Evolutionary conservation across 1,140 invertebrate species (phyloP), one percentile per base, ranked within the genome.

Genomic region (Drosophila busckii): DNA sequence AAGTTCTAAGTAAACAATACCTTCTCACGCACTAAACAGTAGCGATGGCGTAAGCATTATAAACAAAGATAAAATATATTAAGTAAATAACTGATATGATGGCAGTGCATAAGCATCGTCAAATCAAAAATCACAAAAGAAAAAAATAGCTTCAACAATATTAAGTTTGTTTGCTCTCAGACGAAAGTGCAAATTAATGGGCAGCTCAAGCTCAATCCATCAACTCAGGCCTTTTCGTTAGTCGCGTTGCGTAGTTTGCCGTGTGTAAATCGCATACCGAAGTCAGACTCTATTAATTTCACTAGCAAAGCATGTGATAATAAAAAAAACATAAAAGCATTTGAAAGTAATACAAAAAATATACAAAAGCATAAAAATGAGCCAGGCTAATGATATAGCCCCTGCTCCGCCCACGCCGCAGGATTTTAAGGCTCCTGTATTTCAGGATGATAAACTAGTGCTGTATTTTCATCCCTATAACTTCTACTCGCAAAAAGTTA

Each of bases 401-500:
- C 20, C 10, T 26, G 29, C 26, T 19, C 19, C 49, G 12, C 55
- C 64, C 4, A 25, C 22, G 5, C 6, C 59, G 8, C 46, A 56
- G 54, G 62, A 83, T 12, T 86, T 86, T 34, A 83, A 70, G 35
- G 68, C 84, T 9, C 84, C 84, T 2, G 40, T 37, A 5, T 82
- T 86, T 31, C 53, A 60, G 48, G 65, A 73, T 7, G 54, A 88
- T 73, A 90, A 91, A 48, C 84, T 92, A 40, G 83, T 91, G 42
- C 85, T 93, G 13, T 94, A 93, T 83, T 92, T 92, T 65, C 91
- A 92, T 87, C 91, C 91, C 25, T 92, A 92, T 73, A 93, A 92
- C 55, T 93, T 92, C 86, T 93, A 93, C 84, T 93, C 92, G 4
- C 92, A 93, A 89, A 93, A 93, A 91, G 93, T 93, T 89, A 67